Percentiles rank a stretch among this genome's conserved stretches.
These are phyloP conservation scores for Morone saxatilis DNA, from an alignment of 2,113 vertebrate genomes.

Conservation along the genomic window DNA sequence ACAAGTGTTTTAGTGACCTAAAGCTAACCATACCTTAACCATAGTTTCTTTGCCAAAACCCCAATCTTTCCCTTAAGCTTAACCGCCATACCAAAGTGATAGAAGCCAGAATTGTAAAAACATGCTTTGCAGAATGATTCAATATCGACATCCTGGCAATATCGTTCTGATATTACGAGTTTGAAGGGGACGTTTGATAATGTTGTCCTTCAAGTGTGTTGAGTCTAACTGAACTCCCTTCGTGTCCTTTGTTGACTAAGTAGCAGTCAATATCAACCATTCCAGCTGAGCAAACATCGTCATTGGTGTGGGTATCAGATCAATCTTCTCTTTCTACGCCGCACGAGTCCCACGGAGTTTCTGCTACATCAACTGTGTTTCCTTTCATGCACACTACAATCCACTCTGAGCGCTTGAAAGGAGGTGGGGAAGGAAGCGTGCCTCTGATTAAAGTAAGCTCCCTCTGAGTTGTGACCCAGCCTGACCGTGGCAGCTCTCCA, in stretches of 20 bases:
- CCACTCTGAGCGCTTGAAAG: slow-evolving; percentile 6
- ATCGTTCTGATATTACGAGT: too few species aligned
- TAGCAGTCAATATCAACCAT: slow-evolving; percentile 30
- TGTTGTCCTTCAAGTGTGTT: neutral
- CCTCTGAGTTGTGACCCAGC: slow-evolving; percentile 55
- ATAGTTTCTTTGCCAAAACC: too few species aligned
- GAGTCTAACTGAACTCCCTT: neutral
- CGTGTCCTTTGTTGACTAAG: slow-evolving; percentile 4
- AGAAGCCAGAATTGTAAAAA: too few species aligned
- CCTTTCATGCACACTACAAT: slow-evolving; percentile 41
- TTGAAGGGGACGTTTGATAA: neutral
- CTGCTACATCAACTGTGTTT: slow-evolving; percentile 6
- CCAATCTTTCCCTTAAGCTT: too few species aligned
- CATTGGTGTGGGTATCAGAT: slow-evolving; percentile 27
- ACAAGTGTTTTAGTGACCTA: too few species aligned
- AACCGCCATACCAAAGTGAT: too few species aligned
- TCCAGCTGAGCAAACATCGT: slow-evolving; percentile 54
- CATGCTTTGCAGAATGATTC: neutral
- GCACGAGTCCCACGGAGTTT: neutral
- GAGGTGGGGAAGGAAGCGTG: slow-evolving; percentile 33
- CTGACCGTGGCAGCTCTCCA: slow-evolving; percentile 65
- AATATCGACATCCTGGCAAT: neutral
- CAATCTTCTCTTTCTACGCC: slow-evolving; percentile 35
- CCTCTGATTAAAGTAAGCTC: slow-evolving; percentile 54
- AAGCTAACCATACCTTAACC: too few species aligned